Conservation (phyloP, 1,140 invertebrate species). For the Delia radicum region DNA sequence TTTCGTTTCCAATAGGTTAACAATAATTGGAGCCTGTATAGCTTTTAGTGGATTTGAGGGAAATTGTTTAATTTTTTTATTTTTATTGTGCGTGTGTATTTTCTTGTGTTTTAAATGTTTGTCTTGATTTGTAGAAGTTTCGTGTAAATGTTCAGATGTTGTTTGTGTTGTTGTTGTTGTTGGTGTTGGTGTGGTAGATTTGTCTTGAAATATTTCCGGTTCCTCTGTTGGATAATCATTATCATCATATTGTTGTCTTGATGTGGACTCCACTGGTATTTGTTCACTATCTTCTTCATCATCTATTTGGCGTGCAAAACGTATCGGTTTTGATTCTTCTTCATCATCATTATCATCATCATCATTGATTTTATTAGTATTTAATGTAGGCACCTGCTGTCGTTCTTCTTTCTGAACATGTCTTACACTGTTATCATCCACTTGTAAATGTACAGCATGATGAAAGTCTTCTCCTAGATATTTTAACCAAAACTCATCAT, state of each 20-base stretch:
- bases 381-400: neutral
- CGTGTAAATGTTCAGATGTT: neutral
- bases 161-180: neutral
- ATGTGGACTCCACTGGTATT: neutral
- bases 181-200: neutral
- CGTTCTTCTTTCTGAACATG: neutral
- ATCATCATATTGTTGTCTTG: neutral
- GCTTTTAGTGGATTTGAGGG: neutral
- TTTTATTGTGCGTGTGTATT: neutral
- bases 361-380: neutral
- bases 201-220: neutral
- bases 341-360: neutral
- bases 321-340: neutral
- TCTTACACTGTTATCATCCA: conserved; percentile 40
- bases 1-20: conserved; percentile 10
- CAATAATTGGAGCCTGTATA: neutral
- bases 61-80: neutral
- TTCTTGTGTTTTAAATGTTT: neutral
- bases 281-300: neutral
- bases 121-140: neutral
- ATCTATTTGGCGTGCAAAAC: neutral
- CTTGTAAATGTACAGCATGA: conserved; percentile 47
- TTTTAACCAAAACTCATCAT: conserved; percentile 47
- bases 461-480: conserved; percentile 48
- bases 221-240: neutral